Percentiles rank a stretch among this genome's conserved stretches.
These are phyloP conservation scores for Dascillus cervinus DNA, from an alignment of 2,888 invertebrate genomes.

Conservation along the genomic window DNA sequence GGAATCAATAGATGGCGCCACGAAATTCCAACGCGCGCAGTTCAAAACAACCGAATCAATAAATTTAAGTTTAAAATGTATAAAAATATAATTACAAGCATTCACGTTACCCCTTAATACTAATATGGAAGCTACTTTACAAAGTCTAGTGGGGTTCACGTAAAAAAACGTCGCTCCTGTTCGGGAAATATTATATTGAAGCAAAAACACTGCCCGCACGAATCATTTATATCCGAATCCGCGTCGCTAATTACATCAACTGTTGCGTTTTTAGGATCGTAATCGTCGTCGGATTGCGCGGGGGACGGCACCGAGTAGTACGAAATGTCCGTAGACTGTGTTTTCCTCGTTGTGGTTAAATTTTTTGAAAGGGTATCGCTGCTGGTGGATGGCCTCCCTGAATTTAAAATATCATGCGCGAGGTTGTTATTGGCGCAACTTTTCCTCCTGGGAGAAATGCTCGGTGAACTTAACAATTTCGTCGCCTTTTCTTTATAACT, in stretches of 20 bases:
- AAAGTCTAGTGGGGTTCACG: too few species aligned
- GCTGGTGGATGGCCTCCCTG: too few species aligned
- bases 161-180: slow-evolving; percentile 1
- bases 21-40: too few species aligned
- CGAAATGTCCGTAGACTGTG: slow-evolving; percentile 4
- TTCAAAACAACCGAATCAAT: too few species aligned
- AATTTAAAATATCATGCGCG: not conserved
- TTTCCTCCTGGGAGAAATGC: slow-evolving; percentile 1
- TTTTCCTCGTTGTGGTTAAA: slow-evolving; percentile 1
- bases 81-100: too few species aligned
- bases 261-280: not conserved
- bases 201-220: slow-evolving; percentile 1
- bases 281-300: not conserved
- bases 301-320: slow-evolving; percentile 8
- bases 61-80: too few species aligned
- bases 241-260: not conserved
- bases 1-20: too few species aligned
- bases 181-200: slow-evolving; percentile 4
- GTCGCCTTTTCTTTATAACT: slow-evolving; percentile 1
- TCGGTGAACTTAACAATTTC: slow-evolving; percentile 2
- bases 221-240: not conserved
- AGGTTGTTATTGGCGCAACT: not conserved
- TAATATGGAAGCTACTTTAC: too few species aligned
- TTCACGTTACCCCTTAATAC: too few species aligned
- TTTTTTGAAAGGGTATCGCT: not conserved